These are phyloP conservation scores for Acanthosepion lycidas DNA, from an alignment of 2,888 invertebrate species.

Conservation along the genomic window DNA sequence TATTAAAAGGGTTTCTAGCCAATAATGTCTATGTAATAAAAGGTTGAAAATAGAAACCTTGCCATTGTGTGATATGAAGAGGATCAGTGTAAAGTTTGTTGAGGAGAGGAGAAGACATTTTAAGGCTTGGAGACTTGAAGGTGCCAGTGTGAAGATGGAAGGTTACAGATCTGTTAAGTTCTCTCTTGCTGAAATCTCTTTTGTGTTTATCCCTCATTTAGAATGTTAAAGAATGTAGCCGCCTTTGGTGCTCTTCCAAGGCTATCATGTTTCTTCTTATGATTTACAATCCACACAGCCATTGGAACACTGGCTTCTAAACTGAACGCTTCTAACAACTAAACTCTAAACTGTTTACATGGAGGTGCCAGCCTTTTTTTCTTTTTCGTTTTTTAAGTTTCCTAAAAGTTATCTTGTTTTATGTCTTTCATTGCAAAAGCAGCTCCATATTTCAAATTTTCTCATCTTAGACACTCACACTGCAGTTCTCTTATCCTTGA, in stretches of 20 bases:
- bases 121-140: not conserved
- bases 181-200: not conserved
- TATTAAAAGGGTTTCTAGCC: not conserved
- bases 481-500: too few species aligned
- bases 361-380: not conserved
- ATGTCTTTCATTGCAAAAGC: too few species aligned
- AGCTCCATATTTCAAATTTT: too few species aligned
- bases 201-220: constrained; percentile 20
- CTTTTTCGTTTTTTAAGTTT: not conserved
- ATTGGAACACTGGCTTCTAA: not conserved
- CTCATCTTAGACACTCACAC: too few species aligned
- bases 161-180: not conserved
- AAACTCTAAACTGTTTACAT: constrained; percentile 33
- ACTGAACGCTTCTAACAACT: not conserved
- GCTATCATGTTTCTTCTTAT: constrained; percentile 1
- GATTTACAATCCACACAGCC: not conserved
- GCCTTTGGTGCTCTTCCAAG: not conserved
- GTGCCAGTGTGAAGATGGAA: not conserved
- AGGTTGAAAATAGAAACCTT: not conserved
- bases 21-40: not conserved
- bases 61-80: not conserved
- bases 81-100: not conserved
- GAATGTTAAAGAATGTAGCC: not conserved
- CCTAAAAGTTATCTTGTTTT: not conserved
- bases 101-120: not conserved